Conservation (phyloP, 2,797 vertebrate genomes). For the Gymnothorax javanicus region DNA sequence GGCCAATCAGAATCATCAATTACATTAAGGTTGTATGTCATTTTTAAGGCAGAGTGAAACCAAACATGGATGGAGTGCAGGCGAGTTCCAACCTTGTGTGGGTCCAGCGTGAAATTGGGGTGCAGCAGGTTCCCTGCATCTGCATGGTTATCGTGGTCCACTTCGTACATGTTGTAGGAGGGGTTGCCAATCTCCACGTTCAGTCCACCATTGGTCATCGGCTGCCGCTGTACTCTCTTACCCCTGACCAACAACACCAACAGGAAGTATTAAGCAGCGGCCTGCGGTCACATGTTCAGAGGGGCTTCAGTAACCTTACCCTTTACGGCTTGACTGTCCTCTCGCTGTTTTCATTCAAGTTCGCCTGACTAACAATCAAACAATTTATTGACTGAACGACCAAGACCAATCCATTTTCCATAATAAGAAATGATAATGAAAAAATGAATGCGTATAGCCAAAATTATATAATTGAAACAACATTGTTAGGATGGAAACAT, state of each 20-base stretch:
- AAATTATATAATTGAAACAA: too few relatives aligned
- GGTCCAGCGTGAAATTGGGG: conserved; percentile 91
- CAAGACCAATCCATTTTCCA: too few relatives aligned
- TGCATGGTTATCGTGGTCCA: conserved; percentile 90
- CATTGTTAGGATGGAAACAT: too few relatives aligned
- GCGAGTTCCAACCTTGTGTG: conserved; percentile 83
- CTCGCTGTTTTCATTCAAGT: too few relatives aligned
- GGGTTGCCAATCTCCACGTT: conserved; percentile 99
- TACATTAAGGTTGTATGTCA: neutral
- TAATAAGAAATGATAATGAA: too few relatives aligned
- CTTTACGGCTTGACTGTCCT: too few relatives aligned
- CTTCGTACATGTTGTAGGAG: conserved; percentile 99
- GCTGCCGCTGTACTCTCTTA: conserved; percentile 94
- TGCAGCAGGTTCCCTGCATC: conserved; percentile 89
- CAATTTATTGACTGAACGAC: too few relatives aligned
- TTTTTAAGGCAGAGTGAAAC: neutral
- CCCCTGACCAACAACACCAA: conserved; percentile 71
- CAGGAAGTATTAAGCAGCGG: neutral
- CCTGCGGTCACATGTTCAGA: too few relatives aligned
- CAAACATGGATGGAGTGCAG: neutral
- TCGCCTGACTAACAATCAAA: too few relatives aligned
- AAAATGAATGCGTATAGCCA: too few relatives aligned
- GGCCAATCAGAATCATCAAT: neutral
- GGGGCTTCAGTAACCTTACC: too few relatives aligned
- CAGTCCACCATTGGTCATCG: conserved; percentile 95